Base-by-base conservation (phyloP, 2,888 invertebrate species). In the Ophonus ardosiacus region DNA sequence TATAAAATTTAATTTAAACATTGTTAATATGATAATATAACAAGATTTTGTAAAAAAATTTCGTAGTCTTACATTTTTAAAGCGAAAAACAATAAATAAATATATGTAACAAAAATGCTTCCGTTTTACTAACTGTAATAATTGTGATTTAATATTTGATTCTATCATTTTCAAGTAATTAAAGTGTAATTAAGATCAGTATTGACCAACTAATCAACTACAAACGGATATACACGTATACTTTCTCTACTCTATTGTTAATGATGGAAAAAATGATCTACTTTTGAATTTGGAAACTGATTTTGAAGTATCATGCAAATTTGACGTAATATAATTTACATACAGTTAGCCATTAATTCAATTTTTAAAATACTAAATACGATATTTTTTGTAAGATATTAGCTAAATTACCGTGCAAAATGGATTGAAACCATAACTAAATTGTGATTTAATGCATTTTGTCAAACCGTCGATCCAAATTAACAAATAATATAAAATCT, bases 241-340 rank as follows among this genome's bases (percentile, higher is more conserved):
- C 63, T 63, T 63, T 63, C 63, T 63, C 63, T 59, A n/a, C 17
- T 59, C 59, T 63, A 63, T 63, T 63, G 63, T 63, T 63, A 63
- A 18, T 63, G 63, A 63, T 24, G 63, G 0, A 63, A 63, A 63
- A 63, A 24, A 63, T 63, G 63, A 24, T 8, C 63, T 63, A 63
- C 63, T 63, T 63, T 63, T 63, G 24, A 13, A 18, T 63, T 63
- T 63, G 63, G 63, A 24, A 63, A 63, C 21, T 59, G 10, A 31
- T 31, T 31, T 31, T 31, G 31, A 3, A 31, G 31, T 21, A 63
- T 24, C 21, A 63, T 63, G 63, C 24, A 21, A 21, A 63, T 21
- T 63, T 63, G 21, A 17, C 13, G 18, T 8, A 18, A 8, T 59
- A 59, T 17, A 61, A 63, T 63, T 63, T 63, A 13, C 63, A 63